Evolutionary conservation across 2,113 vertebrate species (phyloP).

Genomic region (Grallaria varia): DNA sequence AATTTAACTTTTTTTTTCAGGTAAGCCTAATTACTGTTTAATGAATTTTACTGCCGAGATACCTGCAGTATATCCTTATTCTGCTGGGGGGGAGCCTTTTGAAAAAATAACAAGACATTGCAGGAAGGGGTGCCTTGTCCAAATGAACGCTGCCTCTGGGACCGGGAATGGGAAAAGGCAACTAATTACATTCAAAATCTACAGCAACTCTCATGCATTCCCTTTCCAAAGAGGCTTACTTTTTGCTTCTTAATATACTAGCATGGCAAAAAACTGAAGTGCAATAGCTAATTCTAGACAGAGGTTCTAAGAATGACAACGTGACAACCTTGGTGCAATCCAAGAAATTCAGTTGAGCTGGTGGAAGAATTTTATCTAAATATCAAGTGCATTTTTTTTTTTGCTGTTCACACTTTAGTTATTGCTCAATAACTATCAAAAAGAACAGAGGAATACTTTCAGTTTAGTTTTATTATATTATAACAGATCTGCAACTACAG

Average conservation of each 20-base stretch:
- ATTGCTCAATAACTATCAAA: constrained; percentile 62
- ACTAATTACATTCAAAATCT: constrained; percentile 55
- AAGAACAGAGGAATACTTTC: constrained; percentile 59
- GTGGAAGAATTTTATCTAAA: constrained; percentile 39
- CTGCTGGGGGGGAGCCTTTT: not conserved
- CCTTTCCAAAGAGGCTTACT: constrained; percentile 27
- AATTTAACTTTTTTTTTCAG: not conserved
- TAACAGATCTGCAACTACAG: constrained; percentile 56
- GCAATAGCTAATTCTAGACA: constrained; percentile 31
- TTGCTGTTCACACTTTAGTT: constrained; percentile 31
- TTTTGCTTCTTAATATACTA: not conserved
- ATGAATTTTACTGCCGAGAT: not conserved
- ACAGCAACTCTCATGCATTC: constrained; percentile 45
- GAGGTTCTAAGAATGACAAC: constrained; percentile 14
- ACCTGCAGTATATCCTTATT: not conserved
- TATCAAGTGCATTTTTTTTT: constrained; percentile 38
- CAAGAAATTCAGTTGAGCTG: constrained; percentile 27
- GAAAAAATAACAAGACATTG: not conserved
- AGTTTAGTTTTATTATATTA: constrained; percentile 65
- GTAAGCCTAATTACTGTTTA: not conserved
- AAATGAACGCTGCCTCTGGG: not conserved
- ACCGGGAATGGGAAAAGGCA: constrained; percentile 12
- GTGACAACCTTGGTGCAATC: constrained; percentile 1
- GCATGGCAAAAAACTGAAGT: constrained; percentile 29
- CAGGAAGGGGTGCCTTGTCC: not conserved